A percentile compares a stretch with the other conserved stretches of the same genome.
Conservation (phyloP, 2,888 invertebrate species). For the Drosophila cognata region DNA sequence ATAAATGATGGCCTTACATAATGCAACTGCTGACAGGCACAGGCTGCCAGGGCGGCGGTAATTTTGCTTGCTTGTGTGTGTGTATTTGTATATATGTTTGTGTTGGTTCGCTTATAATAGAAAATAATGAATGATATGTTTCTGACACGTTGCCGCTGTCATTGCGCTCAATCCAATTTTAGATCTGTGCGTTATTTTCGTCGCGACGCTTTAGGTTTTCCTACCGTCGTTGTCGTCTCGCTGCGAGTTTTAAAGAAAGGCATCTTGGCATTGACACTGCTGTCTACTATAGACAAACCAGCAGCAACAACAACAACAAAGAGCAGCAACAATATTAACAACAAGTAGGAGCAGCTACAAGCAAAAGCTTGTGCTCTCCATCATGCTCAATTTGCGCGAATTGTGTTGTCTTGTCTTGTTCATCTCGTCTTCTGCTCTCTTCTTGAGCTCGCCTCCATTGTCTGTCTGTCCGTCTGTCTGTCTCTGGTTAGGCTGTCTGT, state of each 20-base stretch:
- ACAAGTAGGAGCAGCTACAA: constrained; percentile 19
- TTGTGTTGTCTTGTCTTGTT: constrained; percentile 74
- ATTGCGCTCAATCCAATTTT: constrained; percentile 67
- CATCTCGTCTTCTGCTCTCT: constrained; percentile 31
- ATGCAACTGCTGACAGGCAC: constrained; percentile 74
- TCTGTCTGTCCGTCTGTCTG: constrained; percentile 44
- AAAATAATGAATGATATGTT: constrained; percentile 81
- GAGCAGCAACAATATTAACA: constrained; percentile 15
- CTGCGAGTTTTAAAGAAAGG: constrained; percentile 57
- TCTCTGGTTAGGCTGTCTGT: constrained; percentile 30
- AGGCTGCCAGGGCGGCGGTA: constrained; percentile 26
- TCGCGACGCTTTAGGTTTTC: constrained; percentile 65
- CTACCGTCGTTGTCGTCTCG: constrained; percentile 25
- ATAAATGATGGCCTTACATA: constrained; percentile 75
- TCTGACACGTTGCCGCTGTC: constrained; percentile 76
- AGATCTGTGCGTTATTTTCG: constrained; percentile 49
- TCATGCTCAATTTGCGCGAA: constrained; percentile 79
- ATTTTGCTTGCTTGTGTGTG: constrained; percentile 2
- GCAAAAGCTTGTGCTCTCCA: constrained; percentile 65
- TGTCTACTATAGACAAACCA: constrained; percentile 40
- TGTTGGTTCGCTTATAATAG: constrained; percentile 68
- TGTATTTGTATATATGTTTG: constrained; percentile 16
- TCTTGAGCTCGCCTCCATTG: background rate
- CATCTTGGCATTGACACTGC: constrained; percentile 76
- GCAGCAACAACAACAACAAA: constrained; percentile 24